phyloP scores from a whole-genome alignment of 2,888 invertebrate genomes.

The Torymus texanus region DNA sequence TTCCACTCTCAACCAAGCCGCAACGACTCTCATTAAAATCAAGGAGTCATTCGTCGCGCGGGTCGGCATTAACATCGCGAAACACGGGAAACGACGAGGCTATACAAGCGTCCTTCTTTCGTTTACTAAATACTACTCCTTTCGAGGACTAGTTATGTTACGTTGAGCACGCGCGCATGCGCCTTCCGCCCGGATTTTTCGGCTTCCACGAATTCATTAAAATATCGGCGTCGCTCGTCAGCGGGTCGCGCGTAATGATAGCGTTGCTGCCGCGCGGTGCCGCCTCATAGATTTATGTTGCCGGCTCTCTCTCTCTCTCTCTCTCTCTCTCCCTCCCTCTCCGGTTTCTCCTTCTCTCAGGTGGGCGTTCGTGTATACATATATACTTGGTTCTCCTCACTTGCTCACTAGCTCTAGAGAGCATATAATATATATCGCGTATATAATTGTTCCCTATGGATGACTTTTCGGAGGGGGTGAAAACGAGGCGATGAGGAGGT shows the following conservation, averaged over 20 bases:
- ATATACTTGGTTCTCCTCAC: not conserved
- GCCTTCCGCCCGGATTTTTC: conserved; percentile 51
- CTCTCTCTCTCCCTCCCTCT: not conserved
- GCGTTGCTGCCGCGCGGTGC: conserved; percentile 62
- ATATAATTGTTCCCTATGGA: conserved; percentile 26
- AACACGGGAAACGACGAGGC: conserved; percentile 36
- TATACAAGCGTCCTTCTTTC: conserved; percentile 4
- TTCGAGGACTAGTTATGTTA: conserved; percentile 6
- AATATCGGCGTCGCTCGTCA: conserved; percentile 68
- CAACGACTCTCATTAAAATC: conserved; percentile 40
- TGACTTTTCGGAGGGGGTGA: conserved; percentile 28
- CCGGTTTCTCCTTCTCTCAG: not conserved
- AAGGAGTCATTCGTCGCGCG: not conserved
- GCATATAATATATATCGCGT: not conserved
- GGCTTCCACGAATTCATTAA: conserved; percentile 70
- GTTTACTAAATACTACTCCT: conserved; percentile 19
- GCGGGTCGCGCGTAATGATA: conserved; percentile 67
- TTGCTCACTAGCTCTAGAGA: not conserved
- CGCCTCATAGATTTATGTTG: conserved; percentile 63
- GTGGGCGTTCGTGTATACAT: conserved; percentile 36
- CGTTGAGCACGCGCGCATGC: not conserved
- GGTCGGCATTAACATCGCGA: not conserved
- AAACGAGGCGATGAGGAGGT: conserved; percentile 2
- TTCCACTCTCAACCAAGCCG: conserved; percentile 11
- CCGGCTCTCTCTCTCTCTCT: conserved; percentile 37